Evolutionary conservation across 2,113 vertebrate genomes (phyloP).

Genomic region (Hemibagrus wyckioides): DNA sequence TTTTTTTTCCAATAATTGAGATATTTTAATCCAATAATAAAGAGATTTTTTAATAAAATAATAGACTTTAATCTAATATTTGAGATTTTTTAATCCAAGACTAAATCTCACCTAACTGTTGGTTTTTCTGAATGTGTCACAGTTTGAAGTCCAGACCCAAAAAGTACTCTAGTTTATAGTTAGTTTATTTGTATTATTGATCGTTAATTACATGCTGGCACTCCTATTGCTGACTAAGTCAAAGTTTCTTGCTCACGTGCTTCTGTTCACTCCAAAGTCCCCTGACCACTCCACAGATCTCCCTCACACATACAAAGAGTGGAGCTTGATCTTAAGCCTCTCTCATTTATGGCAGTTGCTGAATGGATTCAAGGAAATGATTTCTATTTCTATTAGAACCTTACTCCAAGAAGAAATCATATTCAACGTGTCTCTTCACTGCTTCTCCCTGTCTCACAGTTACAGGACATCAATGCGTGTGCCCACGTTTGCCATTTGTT

Average conservation of each 20-base stretch:
- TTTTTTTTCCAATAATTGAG: background rate
- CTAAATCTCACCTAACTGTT: too few species aligned
- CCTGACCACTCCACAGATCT: background rate
- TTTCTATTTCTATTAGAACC: background rate
- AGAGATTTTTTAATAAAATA: too few species aligned
- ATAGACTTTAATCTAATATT: background rate
- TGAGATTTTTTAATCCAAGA: background rate
- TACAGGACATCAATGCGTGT: background rate
- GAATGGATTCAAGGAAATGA: background rate
- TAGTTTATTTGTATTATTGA: background rate
- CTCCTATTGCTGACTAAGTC: background rate
- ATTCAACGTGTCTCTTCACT: background rate
- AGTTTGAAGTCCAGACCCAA: background rate
- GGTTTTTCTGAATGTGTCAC: background rate
- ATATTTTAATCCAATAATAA: background rate
- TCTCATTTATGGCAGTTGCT: background rate
- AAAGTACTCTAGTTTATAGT: background rate
- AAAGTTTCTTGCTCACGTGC: constrained; percentile 25
- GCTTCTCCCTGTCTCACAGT: background rate
- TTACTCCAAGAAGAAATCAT: background rate
- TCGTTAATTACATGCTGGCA: background rate
- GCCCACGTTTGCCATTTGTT: background rate
- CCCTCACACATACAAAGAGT: background rate
- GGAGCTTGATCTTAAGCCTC: background rate
- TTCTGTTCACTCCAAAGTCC: constrained; percentile 42